A percentile compares a stretch with the other conserved stretches of the same genome.
Evolutionary conservation across 2,113 vertebrate genomes (phyloP).

Genomic region (Lepisosteus osseus): DNA sequence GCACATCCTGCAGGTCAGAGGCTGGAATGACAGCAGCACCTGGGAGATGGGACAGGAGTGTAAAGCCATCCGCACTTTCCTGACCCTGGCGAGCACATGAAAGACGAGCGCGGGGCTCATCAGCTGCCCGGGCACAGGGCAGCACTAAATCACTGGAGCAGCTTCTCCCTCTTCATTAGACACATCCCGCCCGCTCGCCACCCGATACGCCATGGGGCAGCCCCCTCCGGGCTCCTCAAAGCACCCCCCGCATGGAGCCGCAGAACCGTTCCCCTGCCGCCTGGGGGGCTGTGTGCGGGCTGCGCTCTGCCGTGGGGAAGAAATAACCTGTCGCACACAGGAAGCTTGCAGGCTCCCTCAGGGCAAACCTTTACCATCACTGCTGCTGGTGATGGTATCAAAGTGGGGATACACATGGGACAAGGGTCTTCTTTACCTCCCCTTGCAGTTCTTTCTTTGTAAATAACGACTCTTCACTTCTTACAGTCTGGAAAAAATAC

Average conservation of each 20-base stretch:
- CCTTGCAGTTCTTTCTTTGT: too few species aligned
- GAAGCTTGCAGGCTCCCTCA: constrained; percentile 48
- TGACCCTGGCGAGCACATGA: constrained; percentile 78
- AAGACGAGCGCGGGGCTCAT: constrained; percentile 68
- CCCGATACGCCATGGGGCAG: constrained; percentile 52
- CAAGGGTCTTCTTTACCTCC: too few species aligned
- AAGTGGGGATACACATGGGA: constrained; percentile 1
- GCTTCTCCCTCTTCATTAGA: constrained; percentile 26
- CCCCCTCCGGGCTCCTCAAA: constrained; percentile 9
- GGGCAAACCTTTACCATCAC: constrained; percentile 39
- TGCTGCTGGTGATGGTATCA: constrained; percentile 14
- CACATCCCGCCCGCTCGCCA: constrained; percentile 45
- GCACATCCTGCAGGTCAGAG: constrained; percentile 65
- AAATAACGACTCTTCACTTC: too few species aligned
- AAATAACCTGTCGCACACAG: constrained; percentile 64
- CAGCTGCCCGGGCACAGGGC: constrained; percentile 61
- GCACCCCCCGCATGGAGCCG: too few species aligned
- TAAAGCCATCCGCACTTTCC: constrained; percentile 37
- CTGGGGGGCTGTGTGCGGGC: too few species aligned
- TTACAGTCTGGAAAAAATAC: too few species aligned
- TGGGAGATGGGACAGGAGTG: constrained; percentile 58
- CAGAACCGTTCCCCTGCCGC: too few species aligned
- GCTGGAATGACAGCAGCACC: constrained; percentile 85
- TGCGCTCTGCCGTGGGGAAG: constrained; percentile 37
- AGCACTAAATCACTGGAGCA: constrained; percentile 73